Evolutionary conservation across 2,113 vertebrate species (phyloP), one percentile per base, ranked within the genome.

Genomic region (Ciconia stormi): DNA sequence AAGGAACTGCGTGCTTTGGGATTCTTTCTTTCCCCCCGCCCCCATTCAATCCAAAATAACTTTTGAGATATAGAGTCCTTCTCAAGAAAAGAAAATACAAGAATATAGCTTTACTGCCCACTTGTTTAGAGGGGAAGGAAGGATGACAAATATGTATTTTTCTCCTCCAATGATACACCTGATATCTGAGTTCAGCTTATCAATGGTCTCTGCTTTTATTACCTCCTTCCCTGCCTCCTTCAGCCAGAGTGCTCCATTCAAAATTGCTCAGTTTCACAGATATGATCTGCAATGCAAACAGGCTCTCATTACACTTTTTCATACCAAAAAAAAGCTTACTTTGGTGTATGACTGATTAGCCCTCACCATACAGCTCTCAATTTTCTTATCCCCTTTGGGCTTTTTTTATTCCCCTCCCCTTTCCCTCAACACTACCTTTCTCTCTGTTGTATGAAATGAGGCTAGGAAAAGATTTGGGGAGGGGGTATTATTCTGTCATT

Each of bases 251-350:
- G 89, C 93, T 98, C 95, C 95, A 89, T 97, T 96, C 95, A 93
- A 94, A 97, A 93, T 84, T 95, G 91, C 97, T 97, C 38, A 9
- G 87, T 89, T 98, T 97, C 90, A 77, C 70, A 89, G 94, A 88
- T 44, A 84, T 71, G 93, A 95, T 98, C 97, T 98, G 97, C 96
- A 97, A 97, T 97, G 97, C 89, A 96, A 97, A 97, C 96, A 93
- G 91, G 94, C 53, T 97, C 97, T 97, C 97, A 98, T 98, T 98
- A 94, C 92, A 94, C 76, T 95, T 97, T 91, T 97, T 96, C 88
- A 96, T 93, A 84, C 55, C 27, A 66, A 47, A 56, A 92, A 50
- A 93, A 85, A 96, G 93, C 95, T 87, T 97, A 91, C 96, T 97
- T 97, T 97, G 46, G 71, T 95, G 86, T 92, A 87, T 96, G 94